Percentiles rank a stretch among this genome's conserved stretches.
These are phyloP conservation scores for Pteria penguin DNA, from an alignment of 2,888 invertebrate species.

Conservation along the genomic window DNA sequence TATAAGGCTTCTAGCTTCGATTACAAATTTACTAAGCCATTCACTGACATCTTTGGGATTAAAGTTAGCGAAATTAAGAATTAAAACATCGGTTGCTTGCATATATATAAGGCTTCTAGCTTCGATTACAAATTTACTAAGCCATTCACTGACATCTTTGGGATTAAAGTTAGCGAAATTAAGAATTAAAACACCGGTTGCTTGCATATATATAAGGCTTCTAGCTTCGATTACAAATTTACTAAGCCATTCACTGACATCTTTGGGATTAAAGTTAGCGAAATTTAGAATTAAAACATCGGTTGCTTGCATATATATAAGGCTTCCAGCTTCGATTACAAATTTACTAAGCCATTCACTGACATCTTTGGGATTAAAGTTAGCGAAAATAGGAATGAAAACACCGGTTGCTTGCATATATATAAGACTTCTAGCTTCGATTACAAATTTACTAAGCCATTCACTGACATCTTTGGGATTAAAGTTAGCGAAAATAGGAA, in stretches of 20 bases:
- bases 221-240: background rate
- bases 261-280: background rate
- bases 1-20: background rate
- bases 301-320: background rate
- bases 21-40: background rate
- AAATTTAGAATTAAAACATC: background rate
- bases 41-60: background rate
- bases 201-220: background rate
- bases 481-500: background rate
- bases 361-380: background rate
- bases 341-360: background rate
- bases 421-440: background rate
- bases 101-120: background rate
- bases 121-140: background rate
- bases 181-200: background rate
- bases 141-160: background rate
- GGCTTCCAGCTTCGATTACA: background rate
- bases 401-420: background rate
- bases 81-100: background rate
- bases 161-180: background rate
- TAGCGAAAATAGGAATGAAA: background rate
- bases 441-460: background rate
- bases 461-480: background rate
- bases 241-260: background rate
- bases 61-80: background rate